A percentile compares a stretch with the other conserved stretches of the same genome.
Conservation (phyloP, 92 coral and sea anemone species). For the Meandrina meandrites region DNA sequence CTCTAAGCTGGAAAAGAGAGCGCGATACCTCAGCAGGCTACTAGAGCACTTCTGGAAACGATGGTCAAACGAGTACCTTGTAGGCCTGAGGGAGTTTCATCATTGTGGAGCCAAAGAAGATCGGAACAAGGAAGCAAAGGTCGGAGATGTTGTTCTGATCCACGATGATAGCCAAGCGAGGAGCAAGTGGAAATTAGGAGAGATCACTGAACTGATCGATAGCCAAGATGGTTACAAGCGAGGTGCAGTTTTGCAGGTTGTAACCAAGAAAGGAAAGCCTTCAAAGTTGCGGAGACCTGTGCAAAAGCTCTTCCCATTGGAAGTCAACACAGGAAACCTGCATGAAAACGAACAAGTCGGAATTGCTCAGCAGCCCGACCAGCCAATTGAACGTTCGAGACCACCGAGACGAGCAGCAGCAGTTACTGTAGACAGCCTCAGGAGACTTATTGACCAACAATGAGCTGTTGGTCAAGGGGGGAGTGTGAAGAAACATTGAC, state of each 20-base stretch:
- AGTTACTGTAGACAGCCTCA: slow-evolving; percentile 16
- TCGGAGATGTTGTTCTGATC: not conserved
- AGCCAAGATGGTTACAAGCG: slow-evolving; percentile 17
- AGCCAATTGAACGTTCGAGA: not conserved
- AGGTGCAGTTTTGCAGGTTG: slow-evolving; percentile 9
- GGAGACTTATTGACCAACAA: slow-evolving; percentile 37
- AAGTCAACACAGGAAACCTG: slow-evolving; percentile 11
- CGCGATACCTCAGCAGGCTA: not conserved
- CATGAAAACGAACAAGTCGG: not conserved
- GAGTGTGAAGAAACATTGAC: slow-evolving; percentile 2
- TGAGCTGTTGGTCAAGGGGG: slow-evolving; percentile 38
- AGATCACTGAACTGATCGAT: not conserved
- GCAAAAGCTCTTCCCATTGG: slow-evolving; percentile 21
- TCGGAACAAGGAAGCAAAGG: not conserved
- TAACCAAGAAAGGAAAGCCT: slow-evolving; percentile 26
- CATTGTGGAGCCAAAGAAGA: not conserved
- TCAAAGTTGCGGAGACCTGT: slow-evolving; percentile 9
- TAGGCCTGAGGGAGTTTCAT: slow-evolving; percentile 18
- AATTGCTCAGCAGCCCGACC: slow-evolving; percentile 17
- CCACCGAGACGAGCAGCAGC: slow-evolving; percentile 25
- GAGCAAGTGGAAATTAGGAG: slow-evolving; percentile 18
- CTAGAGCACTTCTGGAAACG: slow-evolving; percentile 59
- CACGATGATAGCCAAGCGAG: not conserved
- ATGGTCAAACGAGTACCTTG: slow-evolving; percentile 58
- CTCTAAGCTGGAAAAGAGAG: slow-evolving; percentile 5